Evolutionary conservation across 1,140 invertebrate genomes (phyloP).

Genomic region (Ips nitidus): DNA sequence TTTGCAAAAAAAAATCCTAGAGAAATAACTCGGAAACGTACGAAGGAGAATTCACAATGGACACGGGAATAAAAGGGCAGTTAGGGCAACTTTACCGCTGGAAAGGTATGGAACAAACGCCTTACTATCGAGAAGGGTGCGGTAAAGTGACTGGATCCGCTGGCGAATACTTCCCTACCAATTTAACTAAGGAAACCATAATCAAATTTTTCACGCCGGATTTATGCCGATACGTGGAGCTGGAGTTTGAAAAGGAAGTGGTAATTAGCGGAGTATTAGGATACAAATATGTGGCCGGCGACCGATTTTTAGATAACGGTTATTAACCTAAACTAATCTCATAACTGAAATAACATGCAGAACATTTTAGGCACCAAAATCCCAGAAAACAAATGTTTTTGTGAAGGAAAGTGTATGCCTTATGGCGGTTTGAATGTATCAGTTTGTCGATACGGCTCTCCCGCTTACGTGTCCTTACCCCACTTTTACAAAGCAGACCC

Average conservation of each 20-base stretch:
- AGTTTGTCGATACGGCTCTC: conserved; percentile 61
- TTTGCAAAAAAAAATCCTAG: conserved; percentile 48
- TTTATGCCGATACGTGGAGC: conserved; percentile 60
- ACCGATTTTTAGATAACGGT: conserved; percentile 63
- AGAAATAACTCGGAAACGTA: conserved; percentile 53
- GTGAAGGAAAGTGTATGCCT: conserved; percentile 69
- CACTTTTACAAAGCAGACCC: conserved; percentile 69
- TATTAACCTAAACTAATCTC: conserved; percentile 34
- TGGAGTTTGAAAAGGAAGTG: conserved; percentile 41
- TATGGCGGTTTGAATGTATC: conserved; percentile 63
- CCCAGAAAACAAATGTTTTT: conserved; percentile 70
- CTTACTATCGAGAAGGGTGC: conserved; percentile 53
- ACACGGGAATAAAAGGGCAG: conserved; percentile 41
- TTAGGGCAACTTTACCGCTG: conserved; percentile 59
- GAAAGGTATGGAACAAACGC: conserved; percentile 57
- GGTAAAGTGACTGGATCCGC: conserved; percentile 61
- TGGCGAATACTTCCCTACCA: conserved; percentile 74
- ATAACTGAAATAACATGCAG: neutral
- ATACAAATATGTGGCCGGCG: conserved; percentile 57
- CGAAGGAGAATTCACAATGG: conserved; percentile 47
- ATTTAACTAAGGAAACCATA: conserved; percentile 58
- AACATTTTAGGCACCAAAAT: conserved; percentile 56
- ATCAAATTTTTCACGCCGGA: conserved; percentile 67
- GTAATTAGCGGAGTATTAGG: conserved; percentile 55
- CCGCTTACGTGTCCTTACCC: conserved; percentile 69